A percentile compares a stretch with the other conserved stretches of the same genome.
Evolutionary conservation across 30 jellyfish, hydroid and myxozoan genomes (phyloP).

Genomic region (Sanderia malayensis): DNA sequence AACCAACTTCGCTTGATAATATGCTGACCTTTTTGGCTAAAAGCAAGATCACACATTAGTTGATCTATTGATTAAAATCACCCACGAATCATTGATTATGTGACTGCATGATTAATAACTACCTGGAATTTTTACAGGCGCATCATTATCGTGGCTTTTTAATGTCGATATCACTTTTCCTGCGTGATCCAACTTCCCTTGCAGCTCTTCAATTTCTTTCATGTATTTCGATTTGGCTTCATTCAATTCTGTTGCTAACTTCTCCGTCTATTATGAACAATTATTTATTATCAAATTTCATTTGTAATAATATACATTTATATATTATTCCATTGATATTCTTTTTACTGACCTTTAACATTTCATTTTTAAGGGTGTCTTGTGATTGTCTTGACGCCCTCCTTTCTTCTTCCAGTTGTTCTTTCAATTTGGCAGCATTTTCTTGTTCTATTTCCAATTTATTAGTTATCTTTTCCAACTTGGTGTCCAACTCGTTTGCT

Average conservation of each 20-base stretch:
- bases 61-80: background rate
- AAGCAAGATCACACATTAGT: background rate
- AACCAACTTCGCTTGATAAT: no score
- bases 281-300: no score
- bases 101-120: no score
- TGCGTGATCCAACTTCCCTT: constrained; percentile 78
- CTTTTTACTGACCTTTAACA: constrained; percentile 54
- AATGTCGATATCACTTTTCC: constrained; percentile 65
- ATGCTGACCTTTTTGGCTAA: background rate
- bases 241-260: constrained; percentile 23
- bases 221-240: constrained; percentile 37
- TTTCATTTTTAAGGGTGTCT: constrained; percentile 53
- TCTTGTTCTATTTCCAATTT: constrained; percentile 65
- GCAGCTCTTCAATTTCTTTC: constrained; percentile 63
- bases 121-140: constrained; percentile 11
- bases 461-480: constrained; percentile 53
- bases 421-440: constrained; percentile 31
- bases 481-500: constrained; percentile 56
- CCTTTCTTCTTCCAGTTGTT: constrained; percentile 56
- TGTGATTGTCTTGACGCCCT: constrained; percentile 15
- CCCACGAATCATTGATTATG: no score
- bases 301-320: no score
- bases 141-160: constrained; percentile 22
- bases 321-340: no score
- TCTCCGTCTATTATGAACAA: no score